A percentile compares a stretch with the other conserved stretches of the same genome.
Conservation (phyloP, 2,113 vertebrate species). For the Brachypodius melanocephalos region DNA sequence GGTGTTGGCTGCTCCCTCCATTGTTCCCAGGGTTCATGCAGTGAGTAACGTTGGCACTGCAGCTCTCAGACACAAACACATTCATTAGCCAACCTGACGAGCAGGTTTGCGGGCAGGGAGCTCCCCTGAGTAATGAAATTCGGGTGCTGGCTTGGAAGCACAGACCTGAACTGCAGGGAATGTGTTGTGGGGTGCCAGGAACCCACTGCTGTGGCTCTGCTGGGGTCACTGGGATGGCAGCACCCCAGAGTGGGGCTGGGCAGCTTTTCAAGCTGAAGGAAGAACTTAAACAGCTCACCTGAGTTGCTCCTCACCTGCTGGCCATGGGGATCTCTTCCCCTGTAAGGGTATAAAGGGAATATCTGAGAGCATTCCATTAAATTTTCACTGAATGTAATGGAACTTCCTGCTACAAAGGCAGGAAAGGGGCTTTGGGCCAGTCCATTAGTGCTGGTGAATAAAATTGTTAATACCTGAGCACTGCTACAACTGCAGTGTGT, state of each 20-base stretch:
- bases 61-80: background rate
- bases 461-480: background rate
- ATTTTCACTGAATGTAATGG: background rate
- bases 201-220: background rate
- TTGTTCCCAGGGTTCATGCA: background rate
- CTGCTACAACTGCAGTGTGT: background rate
- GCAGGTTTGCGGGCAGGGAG: constrained; percentile 1
- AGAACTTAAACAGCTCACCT: background rate
- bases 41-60: background rate
- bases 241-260: background rate
- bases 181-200: background rate
- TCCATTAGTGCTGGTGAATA: background rate
- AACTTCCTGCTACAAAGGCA: background rate
- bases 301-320: background rate
- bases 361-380: background rate
- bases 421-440: background rate
- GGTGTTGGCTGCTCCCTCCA: constrained; percentile 15
- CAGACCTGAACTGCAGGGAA: background rate
- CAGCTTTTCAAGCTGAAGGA: background rate
- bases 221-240: background rate
- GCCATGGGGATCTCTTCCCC: background rate
- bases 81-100: background rate
- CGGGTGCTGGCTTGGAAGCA: background rate
- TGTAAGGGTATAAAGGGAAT: background rate
- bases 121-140: background rate